phyloP scores from a whole-genome alignment of 2,797 vertebrate genomes.

The Cyclopterus lumpus region DNA sequence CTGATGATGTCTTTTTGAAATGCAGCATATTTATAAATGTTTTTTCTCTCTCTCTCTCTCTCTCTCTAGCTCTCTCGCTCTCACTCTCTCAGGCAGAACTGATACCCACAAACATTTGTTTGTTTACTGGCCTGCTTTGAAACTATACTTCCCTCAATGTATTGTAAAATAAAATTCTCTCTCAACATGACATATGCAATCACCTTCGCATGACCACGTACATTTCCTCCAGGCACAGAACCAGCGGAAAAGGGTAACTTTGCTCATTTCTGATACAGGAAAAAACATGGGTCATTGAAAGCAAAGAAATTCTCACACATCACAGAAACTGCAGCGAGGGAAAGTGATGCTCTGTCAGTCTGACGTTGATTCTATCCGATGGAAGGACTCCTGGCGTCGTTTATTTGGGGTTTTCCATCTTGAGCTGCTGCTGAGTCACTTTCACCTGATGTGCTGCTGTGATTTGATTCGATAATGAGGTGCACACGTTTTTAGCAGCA shows the following conservation, averaged over 20 bases:
- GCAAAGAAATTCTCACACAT: constrained; percentile 68
- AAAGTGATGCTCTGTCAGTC: constrained; percentile 46
- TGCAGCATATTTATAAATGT: constrained; percentile 13
- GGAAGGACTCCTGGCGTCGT: constrained; percentile 54
- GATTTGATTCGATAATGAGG: constrained; percentile 59
- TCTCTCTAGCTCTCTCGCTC: neutral
- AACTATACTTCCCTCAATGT: constrained; percentile 10
- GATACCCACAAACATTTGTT: constrained; percentile 44
- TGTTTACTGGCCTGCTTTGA: constrained; percentile 32
- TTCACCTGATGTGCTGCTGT: constrained; percentile 41
- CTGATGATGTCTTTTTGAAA: constrained; percentile 61
- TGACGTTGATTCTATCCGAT: constrained; percentile 76
- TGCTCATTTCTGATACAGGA: constrained; percentile 62
- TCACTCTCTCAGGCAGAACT: constrained; percentile 42
- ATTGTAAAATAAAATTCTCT: constrained; percentile 35
- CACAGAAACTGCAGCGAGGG: constrained; percentile 59
- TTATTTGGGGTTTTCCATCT: constrained; percentile 59
- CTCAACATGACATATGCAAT: constrained; percentile 26
- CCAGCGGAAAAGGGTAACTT: constrained; percentile 37
- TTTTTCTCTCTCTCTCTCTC: too few species aligned
- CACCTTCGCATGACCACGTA: constrained; percentile 18
- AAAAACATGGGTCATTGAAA: constrained; percentile 75
- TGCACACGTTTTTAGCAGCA: constrained; percentile 34
- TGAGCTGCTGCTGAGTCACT: constrained; percentile 59
- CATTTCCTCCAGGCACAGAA: constrained; percentile 25